phyloP scores from a whole-genome alignment of 2,113 vertebrate species.

The Pluvialis apricaria region DNA sequence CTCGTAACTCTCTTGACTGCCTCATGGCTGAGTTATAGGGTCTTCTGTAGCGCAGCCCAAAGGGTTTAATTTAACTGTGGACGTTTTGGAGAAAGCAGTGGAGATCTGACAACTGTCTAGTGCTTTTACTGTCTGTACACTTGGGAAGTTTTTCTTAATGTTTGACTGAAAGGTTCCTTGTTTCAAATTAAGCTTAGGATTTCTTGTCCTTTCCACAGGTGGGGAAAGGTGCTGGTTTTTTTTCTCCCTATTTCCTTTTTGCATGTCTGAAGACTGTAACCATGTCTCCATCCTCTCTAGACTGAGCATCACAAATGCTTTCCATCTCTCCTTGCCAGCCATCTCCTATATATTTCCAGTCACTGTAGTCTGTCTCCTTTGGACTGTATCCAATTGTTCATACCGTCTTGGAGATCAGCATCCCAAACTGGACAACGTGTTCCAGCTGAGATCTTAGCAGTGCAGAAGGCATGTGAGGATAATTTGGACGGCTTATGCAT shows the following conservation, averaged over 20 bases:
- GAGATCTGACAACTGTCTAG: background rate
- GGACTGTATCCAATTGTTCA: constrained; percentile 6
- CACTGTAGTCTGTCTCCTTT: constrained; percentile 24
- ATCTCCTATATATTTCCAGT: constrained; percentile 45
- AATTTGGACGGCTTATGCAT: rapidly evolving
- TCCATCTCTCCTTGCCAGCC: background rate
- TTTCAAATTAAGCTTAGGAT: background rate
- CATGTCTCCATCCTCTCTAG: background rate
- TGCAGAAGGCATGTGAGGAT: background rate
- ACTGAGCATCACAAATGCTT: background rate
- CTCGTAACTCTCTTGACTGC: constrained; percentile 38
- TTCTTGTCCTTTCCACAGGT: background rate
- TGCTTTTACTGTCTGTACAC: background rate
- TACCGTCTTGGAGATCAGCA: background rate
- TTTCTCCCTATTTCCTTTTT: background rate
- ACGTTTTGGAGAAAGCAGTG: constrained; percentile 1
- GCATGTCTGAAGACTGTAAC: background rate
- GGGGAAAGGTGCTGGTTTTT: background rate
- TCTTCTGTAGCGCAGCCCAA: background rate
- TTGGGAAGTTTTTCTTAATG: background rate
- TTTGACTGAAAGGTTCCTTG: background rate
- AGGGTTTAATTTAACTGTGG: constrained; percentile 43
- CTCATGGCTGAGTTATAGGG: constrained; percentile 9
- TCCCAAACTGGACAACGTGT: background rate
- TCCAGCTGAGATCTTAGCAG: background rate